These are phyloP conservation scores for Pogonomyrmex barbatus DNA, from an alignment of 1,140 invertebrate genomes.

Conservation along the genomic window DNA sequence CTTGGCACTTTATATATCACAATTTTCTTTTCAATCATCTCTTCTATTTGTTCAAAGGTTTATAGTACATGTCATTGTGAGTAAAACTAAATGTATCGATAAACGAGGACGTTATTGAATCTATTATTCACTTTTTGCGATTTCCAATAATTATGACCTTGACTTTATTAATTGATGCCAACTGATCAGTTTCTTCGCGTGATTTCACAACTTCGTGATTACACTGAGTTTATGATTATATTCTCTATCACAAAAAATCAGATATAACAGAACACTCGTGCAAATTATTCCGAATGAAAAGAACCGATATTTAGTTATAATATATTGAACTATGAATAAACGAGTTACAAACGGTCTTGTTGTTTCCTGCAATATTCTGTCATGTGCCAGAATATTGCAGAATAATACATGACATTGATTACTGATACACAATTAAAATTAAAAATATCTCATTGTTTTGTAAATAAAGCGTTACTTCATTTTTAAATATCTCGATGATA, in stretches of 20 bases:
- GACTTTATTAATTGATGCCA: neutral
- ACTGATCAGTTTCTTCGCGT: neutral
- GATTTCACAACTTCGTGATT: neutral
- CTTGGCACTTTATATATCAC: neutral
- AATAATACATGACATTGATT: neutral
- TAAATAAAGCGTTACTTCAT: neutral
- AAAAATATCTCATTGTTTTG: constrained; percentile 22
- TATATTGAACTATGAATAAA: neutral
- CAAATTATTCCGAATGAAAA: neutral
- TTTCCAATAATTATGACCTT: neutral
- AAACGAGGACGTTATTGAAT: neutral
- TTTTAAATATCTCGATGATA: constrained; percentile 5
- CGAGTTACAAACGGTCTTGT: neutral
- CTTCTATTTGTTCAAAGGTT: neutral
- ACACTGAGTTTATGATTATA: neutral
- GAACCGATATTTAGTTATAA: neutral
- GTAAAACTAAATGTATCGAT: constrained; percentile 3
- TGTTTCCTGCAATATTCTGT: neutral
- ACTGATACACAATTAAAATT: constrained; percentile 6
- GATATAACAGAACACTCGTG: neutral
- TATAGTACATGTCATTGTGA: neutral
- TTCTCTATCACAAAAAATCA: neutral
- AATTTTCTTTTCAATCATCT: constrained; percentile 20
- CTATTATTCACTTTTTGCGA: neutral
- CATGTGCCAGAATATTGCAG: neutral